Percentiles rank a stretch among this genome's conserved stretches.
These are phyloP conservation scores for Drosophila bifasciata DNA, from an alignment of 1,140 invertebrate species.

Conservation along the genomic window DNA sequence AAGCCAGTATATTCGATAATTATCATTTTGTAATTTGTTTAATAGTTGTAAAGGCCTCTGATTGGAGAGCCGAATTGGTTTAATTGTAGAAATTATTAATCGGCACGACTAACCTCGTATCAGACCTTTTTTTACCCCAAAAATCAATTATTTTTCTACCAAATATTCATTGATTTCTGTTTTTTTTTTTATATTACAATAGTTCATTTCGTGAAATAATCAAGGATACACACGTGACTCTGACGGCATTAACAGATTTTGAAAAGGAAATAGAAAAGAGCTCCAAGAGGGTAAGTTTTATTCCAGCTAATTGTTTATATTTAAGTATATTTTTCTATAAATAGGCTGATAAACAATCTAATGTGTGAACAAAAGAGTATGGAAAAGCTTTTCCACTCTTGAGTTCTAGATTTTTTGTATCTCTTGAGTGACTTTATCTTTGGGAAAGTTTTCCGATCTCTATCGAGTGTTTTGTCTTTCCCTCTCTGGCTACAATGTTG, in stretches of 20 bases:
- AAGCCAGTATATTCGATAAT: conserved; percentile 1
- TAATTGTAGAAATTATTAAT: conserved; percentile 18
- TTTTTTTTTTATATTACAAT: neutral
- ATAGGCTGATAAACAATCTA: conserved; percentile 40
- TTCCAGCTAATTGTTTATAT: conserved; percentile 29
- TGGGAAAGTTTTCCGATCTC: conserved; percentile 2
- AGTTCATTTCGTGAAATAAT: conserved; percentile 77
- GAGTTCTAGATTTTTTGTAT: conserved; percentile 5
- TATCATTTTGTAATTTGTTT: conserved; percentile 7
- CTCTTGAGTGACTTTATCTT: conserved; percentile 57
- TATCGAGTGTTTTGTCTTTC: conserved; percentile 10
- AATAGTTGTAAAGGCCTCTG: neutral
- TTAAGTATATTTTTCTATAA: conserved; percentile 25
- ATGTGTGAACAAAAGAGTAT: conserved; percentile 6
- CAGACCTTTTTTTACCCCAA: conserved; percentile 24
- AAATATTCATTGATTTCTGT: neutral
- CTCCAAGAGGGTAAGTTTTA: conserved; percentile 76
- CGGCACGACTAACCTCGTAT: conserved; percentile 17
- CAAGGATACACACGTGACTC: conserved; percentile 78
- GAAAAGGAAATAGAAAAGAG: conserved; percentile 82
- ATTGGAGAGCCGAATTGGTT: neutral
- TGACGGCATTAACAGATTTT: conserved; percentile 79
- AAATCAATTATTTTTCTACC: too few relatives aligned
- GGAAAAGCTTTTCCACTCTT: conserved; percentile 32
- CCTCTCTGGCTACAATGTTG: conserved; percentile 53